Evolutionary conservation across 2,888 invertebrate species (phyloP), one percentile per base, ranked within the genome.

Genomic region (Trichogramma dendrolimi): DNA sequence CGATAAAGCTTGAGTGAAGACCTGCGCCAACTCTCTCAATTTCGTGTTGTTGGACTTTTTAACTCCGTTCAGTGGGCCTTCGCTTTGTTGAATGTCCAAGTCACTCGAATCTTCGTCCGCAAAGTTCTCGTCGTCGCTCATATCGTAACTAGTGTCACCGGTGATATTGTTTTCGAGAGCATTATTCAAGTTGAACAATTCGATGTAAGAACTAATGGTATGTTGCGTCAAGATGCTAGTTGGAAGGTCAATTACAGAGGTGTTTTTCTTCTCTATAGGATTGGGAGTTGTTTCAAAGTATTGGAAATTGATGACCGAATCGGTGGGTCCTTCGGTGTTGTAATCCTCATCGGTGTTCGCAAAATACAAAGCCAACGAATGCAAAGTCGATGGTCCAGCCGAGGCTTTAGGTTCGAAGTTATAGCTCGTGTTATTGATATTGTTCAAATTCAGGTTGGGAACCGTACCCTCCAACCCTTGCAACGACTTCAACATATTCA

Each of bases 1-100:
- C 1, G 90, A 89, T 11, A 93, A 78, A 0, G 92, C 92, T 72
- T 91, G 87, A 0, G 92, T 92, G 71, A 93, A 93, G 4, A 92
- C 90, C 78, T 90, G 89, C 0, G 92, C 92, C 4, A 92, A 78
- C 77, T 92, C 90, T 57, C 92, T 83, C 0, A 92, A 69, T 58
- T 79, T 81, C 1, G 79, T 76, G 84, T 77, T 88, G 84, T n/a
- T 89, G 83, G 66, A 69, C 73, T 80, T 71, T 75, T 75, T 58
- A 79, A 83, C 43, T 78, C 74, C 82, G 8, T 85, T 83, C 5
- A 88, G 76, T 0, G 87, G 85, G 38, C 85, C 85, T 71, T 86
- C 83, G 70, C 88, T 82, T 77, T 90, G 85, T 71, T 87, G 83
- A 59, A 84, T 79, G 51, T 85, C 82, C 7, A 87, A 75, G 73